Evolutionary conservation across 2,113 vertebrate genomes (phyloP).

Genomic region (Larimichthys polyactis): DNA sequence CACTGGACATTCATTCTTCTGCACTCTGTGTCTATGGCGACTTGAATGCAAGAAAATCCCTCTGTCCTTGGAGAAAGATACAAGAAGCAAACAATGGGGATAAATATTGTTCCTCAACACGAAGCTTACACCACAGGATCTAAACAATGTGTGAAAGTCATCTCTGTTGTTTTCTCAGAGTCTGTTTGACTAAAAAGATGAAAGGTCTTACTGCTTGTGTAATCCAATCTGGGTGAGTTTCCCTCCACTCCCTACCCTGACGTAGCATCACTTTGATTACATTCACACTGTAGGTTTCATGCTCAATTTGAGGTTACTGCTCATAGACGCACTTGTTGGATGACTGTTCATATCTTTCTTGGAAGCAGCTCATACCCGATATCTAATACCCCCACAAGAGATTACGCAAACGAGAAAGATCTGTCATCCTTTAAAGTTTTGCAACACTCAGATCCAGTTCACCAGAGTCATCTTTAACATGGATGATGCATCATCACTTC

Average conservation of each 20-base stretch:
- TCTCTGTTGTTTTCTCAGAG: slow-evolving; percentile 24
- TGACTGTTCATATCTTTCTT: background rate
- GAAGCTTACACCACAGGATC: slow-evolving; percentile 2
- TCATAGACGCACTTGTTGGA: background rate
- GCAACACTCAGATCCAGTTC: background rate
- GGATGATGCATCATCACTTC: no score
- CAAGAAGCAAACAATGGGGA: background rate
- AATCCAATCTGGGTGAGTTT: background rate
- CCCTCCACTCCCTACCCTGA: background rate
- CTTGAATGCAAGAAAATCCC: background rate
- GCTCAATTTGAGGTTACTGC: background rate
- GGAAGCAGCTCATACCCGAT: background rate
- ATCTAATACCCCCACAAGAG: background rate
- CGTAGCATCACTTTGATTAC: background rate
- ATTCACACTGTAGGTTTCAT: background rate
- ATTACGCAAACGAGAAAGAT: background rate
- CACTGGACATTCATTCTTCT: background rate
- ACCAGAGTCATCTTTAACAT: no score
- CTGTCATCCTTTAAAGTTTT: background rate
- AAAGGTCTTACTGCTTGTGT: slow-evolving; percentile 35
- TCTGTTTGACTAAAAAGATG: slow-evolving; percentile 38
- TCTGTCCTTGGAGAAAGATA: background rate
- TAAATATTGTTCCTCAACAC: slow-evolving; percentile 20
- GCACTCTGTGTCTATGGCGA: background rate
- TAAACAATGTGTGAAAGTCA: background rate